These are phyloP conservation scores for Pachycephus smyrnensis DNA, from an alignment of 2,888 invertebrate species.

Conservation along the genomic window DNA sequence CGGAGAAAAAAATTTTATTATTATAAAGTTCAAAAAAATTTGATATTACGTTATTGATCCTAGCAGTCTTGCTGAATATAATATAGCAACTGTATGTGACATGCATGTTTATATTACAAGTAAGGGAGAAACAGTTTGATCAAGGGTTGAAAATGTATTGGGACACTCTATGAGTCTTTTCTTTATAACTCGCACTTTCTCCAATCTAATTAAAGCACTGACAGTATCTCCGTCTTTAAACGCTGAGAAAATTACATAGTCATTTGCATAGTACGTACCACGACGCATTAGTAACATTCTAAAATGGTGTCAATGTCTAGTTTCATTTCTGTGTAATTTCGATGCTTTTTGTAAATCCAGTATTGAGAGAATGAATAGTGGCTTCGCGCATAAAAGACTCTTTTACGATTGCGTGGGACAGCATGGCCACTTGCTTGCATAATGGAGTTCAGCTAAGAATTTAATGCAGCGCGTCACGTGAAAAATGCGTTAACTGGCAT, in stretches of 20 bases:
- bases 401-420: neutral
- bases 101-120: conserved; percentile 15
- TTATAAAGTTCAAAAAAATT: no score
- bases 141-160: neutral
- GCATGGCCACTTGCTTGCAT: neutral
- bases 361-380: neutral
- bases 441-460: neutral
- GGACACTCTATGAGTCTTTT: neutral
- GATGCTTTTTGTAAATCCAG: neutral
- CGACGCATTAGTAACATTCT: neutral
- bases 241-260: neutral
- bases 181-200: neutral
- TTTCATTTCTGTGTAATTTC: neutral
- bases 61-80: conserved; percentile 32
- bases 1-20: no score
- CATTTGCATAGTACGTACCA: neutral
- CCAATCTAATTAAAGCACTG: neutral
- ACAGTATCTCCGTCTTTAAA: neutral
- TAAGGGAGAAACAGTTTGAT: neutral
- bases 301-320: no score
- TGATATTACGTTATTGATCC: conserved; percentile 37
- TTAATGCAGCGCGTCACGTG: neutral
- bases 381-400: neutral
- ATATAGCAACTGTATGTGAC: conserved; percentile 37
- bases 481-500: neutral